These are phyloP conservation scores for Catotricha subobsoleta DNA, from an alignment of 2,888 invertebrate species.

Conservation along the genomic window DNA sequence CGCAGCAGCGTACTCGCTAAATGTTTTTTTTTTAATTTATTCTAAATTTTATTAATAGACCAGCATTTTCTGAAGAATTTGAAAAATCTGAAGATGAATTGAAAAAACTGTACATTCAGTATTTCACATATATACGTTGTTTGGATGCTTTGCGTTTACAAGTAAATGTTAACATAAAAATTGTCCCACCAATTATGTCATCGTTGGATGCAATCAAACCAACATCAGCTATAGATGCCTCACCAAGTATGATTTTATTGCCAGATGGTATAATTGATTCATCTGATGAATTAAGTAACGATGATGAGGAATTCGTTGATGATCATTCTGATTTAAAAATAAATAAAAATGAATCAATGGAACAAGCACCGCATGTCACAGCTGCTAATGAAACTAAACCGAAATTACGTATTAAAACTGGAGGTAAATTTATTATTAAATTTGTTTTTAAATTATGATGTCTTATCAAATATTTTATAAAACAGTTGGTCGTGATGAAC, in stretches of 20 bases:
- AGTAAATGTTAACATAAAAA: slow-evolving; percentile 33
- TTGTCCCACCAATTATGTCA: slow-evolving; percentile 18
- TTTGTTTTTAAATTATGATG: not conserved
- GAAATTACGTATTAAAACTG: slow-evolving; percentile 4
- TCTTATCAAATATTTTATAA: not conserved
- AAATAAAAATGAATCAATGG: not conserved
- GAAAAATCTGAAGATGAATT: slow-evolving; percentile 73
- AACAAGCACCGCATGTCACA: not conserved
- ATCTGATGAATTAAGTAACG: slow-evolving; percentile 15
- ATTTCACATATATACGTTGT: slow-evolving; percentile 73
- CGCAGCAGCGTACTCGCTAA: not conserved
- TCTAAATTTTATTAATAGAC: slow-evolving; percentile 22
- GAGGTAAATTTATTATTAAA: slow-evolving; percentile 3
- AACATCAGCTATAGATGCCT: too few relatives aligned
- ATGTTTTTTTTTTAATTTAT: not conserved
- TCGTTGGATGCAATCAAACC: slow-evolving; percentile 23
- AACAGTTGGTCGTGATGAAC: not conserved
- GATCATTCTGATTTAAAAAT: not conserved
- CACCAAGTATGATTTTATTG: slow-evolving; percentile 21
- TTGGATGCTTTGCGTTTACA: slow-evolving; percentile 75
- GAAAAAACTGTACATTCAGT: slow-evolving; percentile 67
- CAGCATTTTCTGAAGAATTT: slow-evolving; percentile 93
- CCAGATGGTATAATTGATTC: slow-evolving; percentile 18
- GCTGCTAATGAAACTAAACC: not conserved
- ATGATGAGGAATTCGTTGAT: slow-evolving; percentile 2